Percentiles rank a stretch among this genome's conserved stretches.
These are phyloP conservation scores for Cynocephalus volans DNA, from an alignment of 2,113 vertebrate genomes.

Conservation along the genomic window DNA sequence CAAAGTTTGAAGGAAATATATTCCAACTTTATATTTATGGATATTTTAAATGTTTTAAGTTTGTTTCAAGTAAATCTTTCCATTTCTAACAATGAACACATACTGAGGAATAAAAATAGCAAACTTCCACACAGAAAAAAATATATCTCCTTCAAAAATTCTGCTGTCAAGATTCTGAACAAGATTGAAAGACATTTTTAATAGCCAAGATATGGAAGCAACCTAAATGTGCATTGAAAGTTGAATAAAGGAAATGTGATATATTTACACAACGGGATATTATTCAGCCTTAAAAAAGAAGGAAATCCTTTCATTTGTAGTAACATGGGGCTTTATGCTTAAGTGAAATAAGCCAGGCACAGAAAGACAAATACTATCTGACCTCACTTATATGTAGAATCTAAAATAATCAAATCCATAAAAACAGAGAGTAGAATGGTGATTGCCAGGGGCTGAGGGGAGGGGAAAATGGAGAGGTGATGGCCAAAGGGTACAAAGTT, in stretches of 20 bases:
- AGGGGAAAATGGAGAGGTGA: background rate
- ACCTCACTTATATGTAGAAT: background rate
- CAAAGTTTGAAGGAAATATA: slow-evolving; percentile 51
- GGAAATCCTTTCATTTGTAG: background rate
- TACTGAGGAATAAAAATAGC: background rate
- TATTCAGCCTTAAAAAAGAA: background rate
- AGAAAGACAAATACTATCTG: background rate
- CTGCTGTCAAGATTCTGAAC: slow-evolving; percentile 7
- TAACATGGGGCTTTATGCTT: background rate
- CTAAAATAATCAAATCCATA: background rate
- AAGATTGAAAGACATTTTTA: slow-evolving; percentile 21
- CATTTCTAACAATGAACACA: slow-evolving; percentile 42
- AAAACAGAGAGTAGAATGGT: background rate
- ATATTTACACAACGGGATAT: too few species aligned
- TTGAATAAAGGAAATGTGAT: background rate
- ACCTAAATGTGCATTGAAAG: background rate
- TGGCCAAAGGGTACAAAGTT: background rate
- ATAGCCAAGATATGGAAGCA: background rate
- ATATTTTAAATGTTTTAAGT: slow-evolving; percentile 67
- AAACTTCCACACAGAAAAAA: background rate
- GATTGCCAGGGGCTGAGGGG: background rate
- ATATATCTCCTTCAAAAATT: background rate
- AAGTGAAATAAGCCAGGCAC: background rate
- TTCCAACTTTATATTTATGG: slow-evolving; percentile 53
- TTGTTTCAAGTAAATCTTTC: slow-evolving; percentile 51